Percentiles rank a stretch among this genome's conserved stretches.
phyloP scores from a whole-genome alignment of 2,797 vertebrate genomes.

The Sebastes nivosus region DNA sequence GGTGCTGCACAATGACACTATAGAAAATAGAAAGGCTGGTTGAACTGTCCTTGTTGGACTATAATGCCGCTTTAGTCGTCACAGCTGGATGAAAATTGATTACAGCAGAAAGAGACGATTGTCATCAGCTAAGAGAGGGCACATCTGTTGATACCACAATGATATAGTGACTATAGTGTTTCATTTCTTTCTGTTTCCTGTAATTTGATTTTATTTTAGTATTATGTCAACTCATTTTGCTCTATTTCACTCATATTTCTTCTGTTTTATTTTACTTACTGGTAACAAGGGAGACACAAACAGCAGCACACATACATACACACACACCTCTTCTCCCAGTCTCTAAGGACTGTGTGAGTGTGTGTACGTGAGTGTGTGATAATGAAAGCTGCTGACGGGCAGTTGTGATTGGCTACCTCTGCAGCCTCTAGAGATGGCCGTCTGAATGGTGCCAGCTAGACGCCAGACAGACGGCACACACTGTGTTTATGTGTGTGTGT shows the following conservation, averaged over 20 bases:
- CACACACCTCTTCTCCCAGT: slow-evolving; percentile 8
- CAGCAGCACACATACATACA: background rate
- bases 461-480: slow-evolving; percentile 66
- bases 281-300: background rate
- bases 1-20: background rate
- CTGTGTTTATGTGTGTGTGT: slow-evolving; percentile 30
- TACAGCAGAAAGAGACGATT: background rate
- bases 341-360: slow-evolving; percentile 33
- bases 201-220: background rate
- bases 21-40: background rate
- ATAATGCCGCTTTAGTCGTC: background rate
- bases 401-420: slow-evolving; percentile 63
- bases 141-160: background rate
- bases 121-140: background rate
- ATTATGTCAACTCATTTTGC: background rate
- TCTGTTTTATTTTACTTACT: background rate
- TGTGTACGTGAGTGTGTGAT: slow-evolving; percentile 43
- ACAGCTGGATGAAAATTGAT: background rate
- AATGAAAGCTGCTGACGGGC: slow-evolving; percentile 71
- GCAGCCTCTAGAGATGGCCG: slow-evolving; percentile 64
- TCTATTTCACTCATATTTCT: background rate
- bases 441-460: slow-evolving; percentile 73
- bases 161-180: background rate
- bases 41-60: background rate
- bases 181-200: background rate